These are phyloP conservation scores for Syrphus vitripennis DNA, from an alignment of 2,888 invertebrate genomes.

Conservation along the genomic window DNA sequence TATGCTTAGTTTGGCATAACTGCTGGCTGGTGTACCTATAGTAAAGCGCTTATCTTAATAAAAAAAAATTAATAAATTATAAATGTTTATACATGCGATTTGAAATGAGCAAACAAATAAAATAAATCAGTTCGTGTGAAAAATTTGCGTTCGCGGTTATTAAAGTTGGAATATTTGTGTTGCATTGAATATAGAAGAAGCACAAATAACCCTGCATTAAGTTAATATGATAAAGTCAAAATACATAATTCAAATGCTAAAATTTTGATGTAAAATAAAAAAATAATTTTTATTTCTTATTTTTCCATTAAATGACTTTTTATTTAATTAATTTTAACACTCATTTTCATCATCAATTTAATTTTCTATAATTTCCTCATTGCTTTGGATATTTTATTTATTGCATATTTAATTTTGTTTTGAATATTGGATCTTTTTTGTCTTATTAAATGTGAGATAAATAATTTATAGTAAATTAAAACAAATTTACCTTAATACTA, in stretches of 20 bases:
- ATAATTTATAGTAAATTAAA: neutral
- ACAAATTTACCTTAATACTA: neutral
- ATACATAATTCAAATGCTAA: neutral
- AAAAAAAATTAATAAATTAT: constrained; percentile 40
- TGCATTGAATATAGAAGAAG: neutral
- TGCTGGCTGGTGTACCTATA: constrained; percentile 1
- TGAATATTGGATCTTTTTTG: neutral
- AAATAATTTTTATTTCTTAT: no score
- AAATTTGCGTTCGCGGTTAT: neutral
- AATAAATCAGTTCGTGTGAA: neutral
- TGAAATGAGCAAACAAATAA: constrained; percentile 10
- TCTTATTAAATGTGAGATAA: neutral
- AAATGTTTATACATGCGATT: constrained; percentile 27
- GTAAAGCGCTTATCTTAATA: constrained; percentile 6
- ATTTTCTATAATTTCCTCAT: no score
- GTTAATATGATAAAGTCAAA: neutral
- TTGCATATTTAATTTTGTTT: neutral
- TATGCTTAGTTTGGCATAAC: constrained; percentile 43
- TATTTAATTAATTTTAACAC: no score
- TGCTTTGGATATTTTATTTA: neutral
- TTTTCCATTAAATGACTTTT: no score
- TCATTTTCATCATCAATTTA: no score
- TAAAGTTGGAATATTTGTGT: neutral
- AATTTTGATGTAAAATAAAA: no score
- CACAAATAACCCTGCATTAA: neutral